Base-by-base conservation (phyloP, 1,140 invertebrate species). In the Pogonomyrmex californicus region DNA sequence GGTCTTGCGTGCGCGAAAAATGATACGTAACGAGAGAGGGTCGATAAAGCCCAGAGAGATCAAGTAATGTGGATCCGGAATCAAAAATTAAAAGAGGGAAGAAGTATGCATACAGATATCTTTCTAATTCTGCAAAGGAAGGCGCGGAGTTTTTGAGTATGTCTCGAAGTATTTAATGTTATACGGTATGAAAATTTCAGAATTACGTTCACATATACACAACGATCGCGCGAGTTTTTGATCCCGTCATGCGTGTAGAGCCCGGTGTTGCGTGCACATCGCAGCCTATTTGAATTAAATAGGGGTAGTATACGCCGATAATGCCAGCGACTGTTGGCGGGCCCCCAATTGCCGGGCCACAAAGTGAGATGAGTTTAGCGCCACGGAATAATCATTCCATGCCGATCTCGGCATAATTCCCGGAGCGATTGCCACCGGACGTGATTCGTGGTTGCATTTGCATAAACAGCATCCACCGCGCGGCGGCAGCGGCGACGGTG, bases 391-490 rank as follows among this genome's bases (percentile, higher is more conserved):
- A 91, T 91, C 87, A 88, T 91, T 91, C 86, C 76, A 77, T 79
- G 86, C 87, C 85, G 66, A 91, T 85, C 85, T 56, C 79, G 89
- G 90, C 51, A 91, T 91, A 91, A 91, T 91, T 91, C 86, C 85
- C 62, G 79, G 54, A 76, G 68, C 90, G 87, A 91, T 91, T 91
- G 89, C 87, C 85, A 91, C 87, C 71, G 90, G 79, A 86, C 85
- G 90, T 56, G 90, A 91, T 89, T 89, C 90, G 87, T 82, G 65
- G 75, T 33, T 65, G 75, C 51, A 91, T 91, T 91, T 91, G 87
- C 90, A 91, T 91, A 91, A 91, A 91, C 79, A 91, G 87, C 87
- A 91, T 90, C 86, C 71, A 73, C 44, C 54, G 85, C 75, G 58
- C 49, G n/a, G 85, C 49, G 51, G 51, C 58, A 41, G 73, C 70